phyloP scores from a whole-genome alignment of 1,140 invertebrate species.

The Eriocheir sinensis region DNA sequence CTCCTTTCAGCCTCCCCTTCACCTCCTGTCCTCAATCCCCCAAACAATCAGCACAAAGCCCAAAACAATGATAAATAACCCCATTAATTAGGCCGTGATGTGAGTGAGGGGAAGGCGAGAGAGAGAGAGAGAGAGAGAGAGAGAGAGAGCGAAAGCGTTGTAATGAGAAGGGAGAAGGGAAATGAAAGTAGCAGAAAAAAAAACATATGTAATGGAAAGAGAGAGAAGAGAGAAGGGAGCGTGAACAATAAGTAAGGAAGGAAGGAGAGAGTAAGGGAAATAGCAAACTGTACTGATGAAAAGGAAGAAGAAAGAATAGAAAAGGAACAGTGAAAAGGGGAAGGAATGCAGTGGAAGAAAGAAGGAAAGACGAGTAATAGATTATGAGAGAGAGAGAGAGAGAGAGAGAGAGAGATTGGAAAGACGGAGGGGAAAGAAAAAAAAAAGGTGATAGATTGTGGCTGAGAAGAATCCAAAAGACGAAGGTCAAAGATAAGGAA shows the following conservation, averaged over 20 bases:
- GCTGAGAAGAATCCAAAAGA: too few species aligned
- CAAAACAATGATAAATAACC: neutral
- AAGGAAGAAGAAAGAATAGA: too few species aligned
- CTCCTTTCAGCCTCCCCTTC: neutral
- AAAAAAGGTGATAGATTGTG: too few species aligned
- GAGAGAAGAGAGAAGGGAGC: neutral
- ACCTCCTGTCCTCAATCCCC: neutral
- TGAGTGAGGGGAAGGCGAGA: neutral
- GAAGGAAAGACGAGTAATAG: too few species aligned
- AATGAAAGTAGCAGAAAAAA: neutral
- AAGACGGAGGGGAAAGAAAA: too few species aligned
- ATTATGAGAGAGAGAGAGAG: neutral
- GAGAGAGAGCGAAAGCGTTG: neutral
- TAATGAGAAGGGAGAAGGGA: neutral
- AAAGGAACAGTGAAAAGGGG: too few species aligned
- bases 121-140: neutral
- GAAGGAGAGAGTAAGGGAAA: too few species aligned
- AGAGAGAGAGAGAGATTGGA: constrained; percentile 9
- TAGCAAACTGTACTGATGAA: too few species aligned
- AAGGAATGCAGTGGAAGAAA: too few species aligned
- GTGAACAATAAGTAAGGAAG: too few species aligned
- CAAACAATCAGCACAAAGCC: neutral
- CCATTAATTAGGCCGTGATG: neutral
- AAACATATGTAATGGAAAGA: neutral
- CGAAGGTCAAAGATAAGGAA: too few species aligned